phyloP scores from a whole-genome alignment of 2,797 vertebrate genomes.

The Typhlichthys eigenmanni region DNA sequence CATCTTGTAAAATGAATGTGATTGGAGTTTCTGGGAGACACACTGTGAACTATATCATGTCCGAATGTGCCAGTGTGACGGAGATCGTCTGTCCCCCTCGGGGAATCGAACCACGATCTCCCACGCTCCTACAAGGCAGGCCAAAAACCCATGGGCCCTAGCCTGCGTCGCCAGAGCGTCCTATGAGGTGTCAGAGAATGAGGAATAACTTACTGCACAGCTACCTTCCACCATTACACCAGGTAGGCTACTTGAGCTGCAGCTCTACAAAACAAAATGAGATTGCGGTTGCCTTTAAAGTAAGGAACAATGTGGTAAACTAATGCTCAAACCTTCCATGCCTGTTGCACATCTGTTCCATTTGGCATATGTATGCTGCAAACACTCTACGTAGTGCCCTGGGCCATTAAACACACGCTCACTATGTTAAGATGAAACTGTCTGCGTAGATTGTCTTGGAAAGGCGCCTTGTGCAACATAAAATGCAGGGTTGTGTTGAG shows the following conservation, averaged over 20 bases:
- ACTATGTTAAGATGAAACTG: slow-evolving; percentile 66
- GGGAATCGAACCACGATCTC: no score
- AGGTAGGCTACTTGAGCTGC: slow-evolving; percentile 3
- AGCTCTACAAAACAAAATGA: slow-evolving; percentile 30
- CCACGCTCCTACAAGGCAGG: no score
- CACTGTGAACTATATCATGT: not conserved
- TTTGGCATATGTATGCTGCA: slow-evolving; percentile 51
- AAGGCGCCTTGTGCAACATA: slow-evolving; percentile 43
- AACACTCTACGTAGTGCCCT: slow-evolving; percentile 50
- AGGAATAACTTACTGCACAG: no score
- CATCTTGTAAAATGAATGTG: not conserved
- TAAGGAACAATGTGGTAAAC: slow-evolving; percentile 47
- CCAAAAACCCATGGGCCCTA: no score
- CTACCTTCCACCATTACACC: not conserved
- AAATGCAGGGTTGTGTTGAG: slow-evolving; percentile 46
- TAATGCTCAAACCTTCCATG: slow-evolving; percentile 37
- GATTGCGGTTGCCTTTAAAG: slow-evolving; percentile 35
- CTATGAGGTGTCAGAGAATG: no score
- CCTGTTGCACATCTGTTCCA: slow-evolving; percentile 63
- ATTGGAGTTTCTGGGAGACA: no score
- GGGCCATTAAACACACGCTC: slow-evolving; percentile 67
- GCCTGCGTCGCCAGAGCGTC: no score
- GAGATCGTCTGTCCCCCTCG: no score
- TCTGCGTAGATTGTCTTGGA: slow-evolving; percentile 62
- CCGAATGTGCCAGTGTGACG: slow-evolving; percentile 11